phyloP scores from a whole-genome alignment of 2,113 vertebrate genomes.

The Taxidea taxus region DNA sequence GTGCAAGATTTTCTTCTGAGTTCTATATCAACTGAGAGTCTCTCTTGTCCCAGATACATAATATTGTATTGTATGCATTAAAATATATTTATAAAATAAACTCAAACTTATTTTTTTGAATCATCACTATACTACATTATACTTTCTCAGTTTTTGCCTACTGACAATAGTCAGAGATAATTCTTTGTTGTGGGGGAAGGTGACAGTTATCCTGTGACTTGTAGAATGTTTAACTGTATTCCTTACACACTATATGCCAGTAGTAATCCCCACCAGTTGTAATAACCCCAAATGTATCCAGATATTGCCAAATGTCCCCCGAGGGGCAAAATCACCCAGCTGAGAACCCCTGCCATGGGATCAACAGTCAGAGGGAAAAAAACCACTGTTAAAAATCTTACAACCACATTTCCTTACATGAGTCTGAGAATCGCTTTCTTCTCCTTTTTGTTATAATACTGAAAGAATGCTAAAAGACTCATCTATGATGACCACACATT shows the following conservation, averaged over 20 bases:
- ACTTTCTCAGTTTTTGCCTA: not conserved
- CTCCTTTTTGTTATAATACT: not conserved
- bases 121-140: not conserved
- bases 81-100: slow-evolving; percentile 54
- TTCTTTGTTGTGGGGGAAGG: not conserved
- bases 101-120: not conserved
- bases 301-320: not conserved
- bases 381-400: not conserved
- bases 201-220: not conserved
- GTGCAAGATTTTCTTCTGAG: not conserved
- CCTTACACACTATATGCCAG: not conserved
- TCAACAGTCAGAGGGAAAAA: not conserved
- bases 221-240: not conserved
- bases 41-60: not conserved
- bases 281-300: not conserved
- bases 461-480: not conserved
- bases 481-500: not conserved
- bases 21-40: not conserved
- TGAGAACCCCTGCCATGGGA: not conserved
- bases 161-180: not conserved
- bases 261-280: not conserved
- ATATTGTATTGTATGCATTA: not conserved
- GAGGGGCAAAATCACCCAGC: not conserved
- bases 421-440: not conserved
- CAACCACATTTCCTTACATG: not conserved